phyloP scores from a whole-genome alignment of 1,140 invertebrate species.

The Brachionus angularis region DNA sequence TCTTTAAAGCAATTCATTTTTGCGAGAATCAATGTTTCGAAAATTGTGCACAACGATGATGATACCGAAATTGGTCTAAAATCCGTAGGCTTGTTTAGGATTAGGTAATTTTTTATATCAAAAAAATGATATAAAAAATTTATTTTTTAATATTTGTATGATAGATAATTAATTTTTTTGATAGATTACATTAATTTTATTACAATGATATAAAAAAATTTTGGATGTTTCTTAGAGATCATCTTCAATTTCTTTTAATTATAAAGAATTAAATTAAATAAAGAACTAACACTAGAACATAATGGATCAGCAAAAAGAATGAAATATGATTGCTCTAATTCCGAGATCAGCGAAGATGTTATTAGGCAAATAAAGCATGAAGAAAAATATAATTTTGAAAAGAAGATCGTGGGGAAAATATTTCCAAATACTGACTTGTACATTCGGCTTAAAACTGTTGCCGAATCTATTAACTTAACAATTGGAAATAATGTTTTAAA shows the following conservation, averaged over 20 bases:
- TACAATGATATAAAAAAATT: no score
- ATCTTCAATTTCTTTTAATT: no score
- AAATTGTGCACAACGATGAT: background rate
- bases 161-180: no score
- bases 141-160: no score
- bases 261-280: conserved; percentile 2
- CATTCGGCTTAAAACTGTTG: conserved; percentile 1
- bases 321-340: conserved; percentile 14
- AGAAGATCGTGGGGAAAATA: background rate
- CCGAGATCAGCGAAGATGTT: conserved; percentile 12
- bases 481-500: background rate
- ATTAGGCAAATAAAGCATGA: conserved; percentile 3
- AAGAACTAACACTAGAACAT: conserved; percentile 12
- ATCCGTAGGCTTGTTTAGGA: background rate
- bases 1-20: background rate
- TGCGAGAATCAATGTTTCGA: background rate
- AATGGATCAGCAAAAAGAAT: conserved; percentile 25
- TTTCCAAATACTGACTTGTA: conserved; percentile 13
- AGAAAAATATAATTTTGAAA: conserved; percentile 29
- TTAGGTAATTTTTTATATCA: no score
- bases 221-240: no score
- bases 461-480: conserved; percentile 10
- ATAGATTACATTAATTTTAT: no score
- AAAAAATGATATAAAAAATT: no score
- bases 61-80: background rate